Evolutionary conservation across 2,888 invertebrate genomes (phyloP), one percentile per base, ranked within the genome.

Genomic region (Fragum sueziense): DNA sequence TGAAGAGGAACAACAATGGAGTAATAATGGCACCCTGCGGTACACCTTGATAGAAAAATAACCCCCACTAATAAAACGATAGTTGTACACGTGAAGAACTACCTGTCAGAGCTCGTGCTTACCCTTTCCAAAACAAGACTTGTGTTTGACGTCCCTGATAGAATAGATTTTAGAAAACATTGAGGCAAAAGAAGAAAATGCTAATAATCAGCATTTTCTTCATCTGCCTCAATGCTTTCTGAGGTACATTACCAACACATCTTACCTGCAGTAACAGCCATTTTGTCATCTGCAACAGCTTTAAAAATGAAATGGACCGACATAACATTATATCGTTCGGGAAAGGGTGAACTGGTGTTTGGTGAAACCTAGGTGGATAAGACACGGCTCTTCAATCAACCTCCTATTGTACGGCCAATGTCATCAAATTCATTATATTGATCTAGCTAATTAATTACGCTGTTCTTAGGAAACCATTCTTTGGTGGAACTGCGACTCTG

Each of bases 371-470:
- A 59, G 71, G 68, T 79, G 74, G 79, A 74, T 74, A 71, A 74
- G 74, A 80, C 80, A 80, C 33, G 57, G 70, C 70, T 80, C 80
- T 76, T 80, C 80, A 72, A 76, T 80, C 76, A 80, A 76, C 70
- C 65, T 54, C 25, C 34, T 20, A 76, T 80, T 80, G 80, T 80
- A 52, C 69, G 33, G 20, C 27, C 47, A 62, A 62, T 73, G 70
- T 80, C 73, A 72, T 76, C 68, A 73, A 65, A 71, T 41, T 59
- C 54, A 62, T 37, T 41, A 57, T 80, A 80, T 80, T 80, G 80
- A 80, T 76, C 76, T 29, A 65, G 61, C 73, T 80, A 80, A 80
- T 80, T 80, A 80, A 80, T 80, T 80, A 72, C 80, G 72, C 57
- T 73, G 76, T 70, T 59, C 68, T 61, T 29, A 47, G 47, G 76